Evolutionary conservation across 1,140 invertebrate species (phyloP).

Genomic region (Cephus cinctus): DNA sequence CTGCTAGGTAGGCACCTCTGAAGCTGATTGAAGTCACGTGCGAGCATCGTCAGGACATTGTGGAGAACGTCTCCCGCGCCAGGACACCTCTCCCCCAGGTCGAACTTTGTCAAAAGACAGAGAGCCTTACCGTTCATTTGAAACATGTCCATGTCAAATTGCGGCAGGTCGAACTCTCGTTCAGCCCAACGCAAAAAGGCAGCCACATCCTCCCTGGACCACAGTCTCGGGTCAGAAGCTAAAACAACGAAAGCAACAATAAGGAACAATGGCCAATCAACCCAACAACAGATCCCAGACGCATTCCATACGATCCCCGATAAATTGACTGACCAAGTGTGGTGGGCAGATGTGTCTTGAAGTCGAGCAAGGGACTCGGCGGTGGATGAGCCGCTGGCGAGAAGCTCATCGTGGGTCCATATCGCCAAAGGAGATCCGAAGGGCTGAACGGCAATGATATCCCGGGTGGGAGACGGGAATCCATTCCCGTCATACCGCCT

Average conservation of each 20-base stretch:
- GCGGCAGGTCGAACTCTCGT: slow-evolving; percentile 87
- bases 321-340: slow-evolving; percentile 60
- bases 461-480: slow-evolving; percentile 63
- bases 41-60: slow-evolving; percentile 87
- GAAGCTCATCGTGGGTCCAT: slow-evolving; percentile 67
- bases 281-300: too few relatives aligned
- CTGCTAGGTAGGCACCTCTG: slow-evolving; percentile 77
- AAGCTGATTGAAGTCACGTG: slow-evolving; percentile 74
- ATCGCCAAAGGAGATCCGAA: slow-evolving; percentile 79
- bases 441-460: slow-evolving; percentile 70
- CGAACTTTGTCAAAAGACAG: slow-evolving; percentile 84
- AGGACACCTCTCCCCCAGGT: slow-evolving; percentile 86
- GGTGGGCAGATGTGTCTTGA: slow-evolving; percentile 80
- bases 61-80: slow-evolving; percentile 90
- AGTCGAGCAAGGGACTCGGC: slow-evolving; percentile 72
- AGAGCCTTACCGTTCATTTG: slow-evolving; percentile 98
- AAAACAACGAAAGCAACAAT: too few relatives aligned
- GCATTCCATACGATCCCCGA: neutral
- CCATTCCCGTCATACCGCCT: slow-evolving; percentile 56
- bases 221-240: slow-evolving; percentile 85
- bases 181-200: slow-evolving; percentile 90
- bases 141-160: slow-evolving; percentile 91
- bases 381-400: slow-evolving; percentile 64
- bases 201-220: slow-evolving; percentile 87
- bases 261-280: too few relatives aligned